Evolutionary conservation across 2,113 vertebrate species (phyloP), one percentile per base, ranked within the genome.

Genomic region (Centropristis striata): DNA sequence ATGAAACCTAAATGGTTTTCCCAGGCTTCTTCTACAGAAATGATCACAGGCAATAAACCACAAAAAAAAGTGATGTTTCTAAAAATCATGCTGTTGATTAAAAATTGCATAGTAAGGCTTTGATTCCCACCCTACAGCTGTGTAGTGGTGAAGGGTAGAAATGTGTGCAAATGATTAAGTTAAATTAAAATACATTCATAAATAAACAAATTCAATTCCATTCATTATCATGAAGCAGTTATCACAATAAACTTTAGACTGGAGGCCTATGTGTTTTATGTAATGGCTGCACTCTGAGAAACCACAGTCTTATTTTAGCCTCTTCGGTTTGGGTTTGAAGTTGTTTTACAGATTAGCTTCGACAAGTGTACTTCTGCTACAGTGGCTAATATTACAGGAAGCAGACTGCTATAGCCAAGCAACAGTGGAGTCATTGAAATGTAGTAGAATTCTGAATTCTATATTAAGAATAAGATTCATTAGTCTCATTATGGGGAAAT

Each of bases 201-300:
- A n/a, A n/a, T n/a, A n/a, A 2, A 20, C 37, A 42, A 46, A 59
- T 25, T 39, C 25, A 59, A 55, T 15, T 42, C 54, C 37, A 41
- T 27, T 47, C 58, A 53, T 80, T 44, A 49, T 67, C 8, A 49
- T 21, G 11, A 65, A 25, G 25, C 58, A 32, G 25, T 66, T 81
- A 50, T 49, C 18, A 50, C 20, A 66, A 21, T 47, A 51, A n/a
- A 72, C 44, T 55, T 15, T 15, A 42, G 58, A 47, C 28, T 51
- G 23, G 55, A 67, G 60, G 66, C 71, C 14, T 49, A 13, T 75
- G 21, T 28, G 50, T 72, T 86, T 75, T 75, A 68, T 76, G 27
- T 65, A 86, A 79, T 51, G 37, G 28, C 55, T 8, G n/a, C 47
- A 36, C 32, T 72, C 23, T 51, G 50, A 71, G 23, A 61, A n/a